Percentiles rank a stretch among this genome's conserved stretches.
Evolutionary conservation across 1,140 invertebrate species (phyloP).

Genomic region (Drosophila pseudoananassae): DNA sequence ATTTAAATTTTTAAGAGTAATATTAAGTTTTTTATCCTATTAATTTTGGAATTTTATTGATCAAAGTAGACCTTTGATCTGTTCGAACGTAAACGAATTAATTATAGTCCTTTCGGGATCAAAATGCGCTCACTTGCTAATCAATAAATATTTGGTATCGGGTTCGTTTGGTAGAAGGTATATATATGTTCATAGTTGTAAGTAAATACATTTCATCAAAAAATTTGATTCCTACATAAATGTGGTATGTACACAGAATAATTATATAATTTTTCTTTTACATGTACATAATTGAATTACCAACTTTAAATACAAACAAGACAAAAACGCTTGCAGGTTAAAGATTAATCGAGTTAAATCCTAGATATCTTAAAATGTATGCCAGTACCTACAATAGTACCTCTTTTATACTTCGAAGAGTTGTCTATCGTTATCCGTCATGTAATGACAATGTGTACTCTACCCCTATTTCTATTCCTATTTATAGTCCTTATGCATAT

Average conservation of each 20-base stretch:
- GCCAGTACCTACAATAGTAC: slow-evolving; percentile 34
- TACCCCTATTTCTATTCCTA: slow-evolving; percentile 27
- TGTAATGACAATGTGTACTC: slow-evolving; percentile 5
- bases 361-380: slow-evolving; percentile 53
- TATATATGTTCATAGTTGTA: slow-evolving; percentile 40
- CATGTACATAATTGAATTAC: slow-evolving; percentile 75
- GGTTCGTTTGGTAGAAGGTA: slow-evolving; percentile 12
- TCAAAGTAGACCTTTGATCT: neutral
- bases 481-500: slow-evolving; percentile 21
- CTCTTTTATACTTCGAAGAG: slow-evolving; percentile 23
- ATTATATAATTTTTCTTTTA: slow-evolving; percentile 55
- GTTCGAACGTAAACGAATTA: slow-evolving; percentile 12
- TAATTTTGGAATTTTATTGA: neutral
- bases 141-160: slow-evolving; percentile 8
- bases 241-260: slow-evolving; percentile 65
- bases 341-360: slow-evolving; percentile 60
- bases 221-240: slow-evolving; percentile 75
- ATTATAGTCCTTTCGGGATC: slow-evolving; percentile 13
- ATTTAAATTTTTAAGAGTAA: neutral
- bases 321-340: slow-evolving; percentile 78
- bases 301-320: slow-evolving; percentile 70
- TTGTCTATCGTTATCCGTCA: slow-evolving; percentile 21
- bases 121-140: slow-evolving; percentile 30
- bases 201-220: slow-evolving; percentile 70
- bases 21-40: neutral